These are phyloP conservation scores for Artemisiospiza belli DNA, from an alignment of 2,113 vertebrate species.

Conservation along the genomic window DNA sequence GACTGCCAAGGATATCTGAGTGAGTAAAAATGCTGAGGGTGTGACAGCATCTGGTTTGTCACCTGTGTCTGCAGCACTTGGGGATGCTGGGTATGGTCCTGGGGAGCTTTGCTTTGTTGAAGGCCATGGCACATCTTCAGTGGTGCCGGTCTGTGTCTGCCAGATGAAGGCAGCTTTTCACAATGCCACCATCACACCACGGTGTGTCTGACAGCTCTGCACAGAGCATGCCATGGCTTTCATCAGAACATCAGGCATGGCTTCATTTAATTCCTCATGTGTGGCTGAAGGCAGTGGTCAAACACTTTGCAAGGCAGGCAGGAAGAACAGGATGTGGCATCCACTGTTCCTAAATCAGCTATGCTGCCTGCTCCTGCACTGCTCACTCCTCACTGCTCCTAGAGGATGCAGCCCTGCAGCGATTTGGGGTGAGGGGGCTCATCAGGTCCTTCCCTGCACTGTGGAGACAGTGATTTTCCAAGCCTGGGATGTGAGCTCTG, in stretches of 20 bases:
- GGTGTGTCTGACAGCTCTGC: background rate
- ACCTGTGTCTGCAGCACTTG: background rate
- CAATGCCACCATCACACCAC: background rate
- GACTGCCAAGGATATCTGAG: background rate
- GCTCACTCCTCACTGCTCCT: background rate
- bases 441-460: background rate
- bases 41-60: background rate
- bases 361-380: background rate
- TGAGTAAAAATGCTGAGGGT: background rate
- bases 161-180: background rate
- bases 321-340: background rate
- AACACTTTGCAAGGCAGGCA: background rate
- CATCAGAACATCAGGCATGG: rapidly evolving
- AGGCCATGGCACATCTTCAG: background rate
- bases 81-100: background rate
- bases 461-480: background rate
- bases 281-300: background rate
- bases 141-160: background rate
- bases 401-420: background rate
- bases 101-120: background rate
- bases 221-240: rapidly evolving
- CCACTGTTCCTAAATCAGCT: background rate
- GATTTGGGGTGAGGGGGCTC: background rate
- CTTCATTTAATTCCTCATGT: background rate
- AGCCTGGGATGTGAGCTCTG: background rate